Base-by-base conservation (phyloP, 2,888 invertebrate species). In the Heliconius ethilla region DNA sequence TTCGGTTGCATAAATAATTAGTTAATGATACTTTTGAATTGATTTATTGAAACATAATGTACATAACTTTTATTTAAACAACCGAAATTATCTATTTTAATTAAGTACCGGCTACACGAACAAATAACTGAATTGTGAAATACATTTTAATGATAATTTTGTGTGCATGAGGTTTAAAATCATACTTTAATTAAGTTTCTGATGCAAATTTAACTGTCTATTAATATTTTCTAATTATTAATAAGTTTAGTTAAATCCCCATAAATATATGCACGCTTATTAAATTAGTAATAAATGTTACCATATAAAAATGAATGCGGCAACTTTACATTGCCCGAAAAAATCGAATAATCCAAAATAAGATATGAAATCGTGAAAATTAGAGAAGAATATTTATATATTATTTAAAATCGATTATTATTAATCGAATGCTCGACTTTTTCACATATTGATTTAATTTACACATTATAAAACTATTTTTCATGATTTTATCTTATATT, bases 301-400 rank as follows among this genome's bases (percentile, higher is more conserved):
- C 87, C 87, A 87, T 85, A 76, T 79, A 59, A 81, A 59, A 80
- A 79, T 78, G 77, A 76, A 72, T 80, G 70, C 76, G 82, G 83
- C 85, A 86, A 86, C 84, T 85, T 84, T 85, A 86, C 85, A 86
- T 86, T 86, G 86, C 83, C 83, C 55, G 79, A 70, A 79, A 78
- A 59, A 83, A 82, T 83, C 84, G 84, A 84, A 85, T 86, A 83
- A 77, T 78, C 76, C 78, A 67, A 75, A 33, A n/a, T 59, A 65
- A 72, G n/a, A 51, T 67, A 59, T 63, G 27, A 18, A 40, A 63
- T 65, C n/a, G 27, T 65, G 74, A 22, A 22, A 27, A 65, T 63
- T 63, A 63, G 7, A 22, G 15, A 18, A 29, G 22, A 67, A 33
- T 22, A 4, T n/a, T n/a, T 37, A 15, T 37, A 25, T n/a, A n/a